Conservation (phyloP, 2,797 vertebrate genomes). For the Gallinago stenura region DNA sequence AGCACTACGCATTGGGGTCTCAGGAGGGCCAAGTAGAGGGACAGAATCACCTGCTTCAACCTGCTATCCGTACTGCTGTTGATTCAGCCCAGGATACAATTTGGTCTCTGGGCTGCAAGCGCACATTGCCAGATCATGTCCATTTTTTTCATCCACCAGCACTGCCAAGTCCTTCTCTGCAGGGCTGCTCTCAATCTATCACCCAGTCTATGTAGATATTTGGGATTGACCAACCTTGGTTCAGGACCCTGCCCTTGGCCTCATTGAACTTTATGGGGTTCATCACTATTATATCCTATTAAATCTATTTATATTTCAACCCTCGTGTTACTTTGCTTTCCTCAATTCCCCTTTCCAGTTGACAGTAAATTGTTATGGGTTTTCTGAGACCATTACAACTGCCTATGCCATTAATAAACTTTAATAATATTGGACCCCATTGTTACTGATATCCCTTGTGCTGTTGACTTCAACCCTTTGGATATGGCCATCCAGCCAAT, state of each 20-base stretch:
- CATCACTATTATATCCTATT: too few relatives aligned
- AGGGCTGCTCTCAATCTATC: neutral
- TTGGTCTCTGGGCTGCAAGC: neutral
- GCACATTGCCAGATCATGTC: fast-evolving
- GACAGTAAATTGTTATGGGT: too few relatives aligned
- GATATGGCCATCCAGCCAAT: neutral
- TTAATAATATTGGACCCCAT: neutral
- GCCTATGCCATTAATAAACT: neutral
- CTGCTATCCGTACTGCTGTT: neutral
- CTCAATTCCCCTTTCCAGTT: too few relatives aligned
- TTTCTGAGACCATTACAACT: too few relatives aligned
- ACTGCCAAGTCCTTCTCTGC: neutral
- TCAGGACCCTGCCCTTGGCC: too few relatives aligned
- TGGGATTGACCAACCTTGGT: too few relatives aligned
- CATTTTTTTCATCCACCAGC: neutral
- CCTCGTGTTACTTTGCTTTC: too few relatives aligned
- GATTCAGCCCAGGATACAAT: neutral
- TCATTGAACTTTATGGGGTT: too few relatives aligned
- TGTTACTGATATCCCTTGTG: neutral
- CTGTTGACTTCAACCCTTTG: neutral
- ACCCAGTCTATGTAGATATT: neutral
- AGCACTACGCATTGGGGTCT: fast-evolving
- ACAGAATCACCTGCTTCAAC: neutral
- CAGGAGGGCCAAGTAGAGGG: fast-evolving
- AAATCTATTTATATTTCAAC: too few relatives aligned